phyloP scores from a whole-genome alignment of 2,113 vertebrate genomes.

The Heterotilapia buettikoferi region DNA sequence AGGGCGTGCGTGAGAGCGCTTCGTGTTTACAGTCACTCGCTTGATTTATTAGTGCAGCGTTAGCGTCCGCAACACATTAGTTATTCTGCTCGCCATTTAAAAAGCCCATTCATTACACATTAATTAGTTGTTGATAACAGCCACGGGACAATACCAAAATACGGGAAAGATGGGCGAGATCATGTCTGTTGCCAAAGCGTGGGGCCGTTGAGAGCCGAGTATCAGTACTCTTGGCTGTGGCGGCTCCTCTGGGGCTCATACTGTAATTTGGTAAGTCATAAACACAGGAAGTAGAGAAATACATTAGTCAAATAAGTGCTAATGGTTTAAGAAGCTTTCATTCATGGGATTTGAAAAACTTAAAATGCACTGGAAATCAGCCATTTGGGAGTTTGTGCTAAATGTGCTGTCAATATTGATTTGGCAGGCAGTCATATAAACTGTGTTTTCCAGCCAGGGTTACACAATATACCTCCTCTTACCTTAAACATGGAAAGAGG shows the following conservation, averaged over 20 bases:
- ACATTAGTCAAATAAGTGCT: slow-evolving; percentile 5
- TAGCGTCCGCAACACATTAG: slow-evolving; percentile 30
- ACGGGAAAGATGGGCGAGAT: not conserved
- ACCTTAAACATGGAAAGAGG: not conserved
- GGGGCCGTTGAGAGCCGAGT: slow-evolving; percentile 8
- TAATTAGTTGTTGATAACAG: slow-evolving; percentile 65
- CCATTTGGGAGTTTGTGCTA: slow-evolving; percentile 12
- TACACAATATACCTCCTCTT: not conserved
- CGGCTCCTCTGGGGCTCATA: not conserved
- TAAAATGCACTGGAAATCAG: not conserved
- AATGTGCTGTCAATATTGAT: slow-evolving; percentile 21
- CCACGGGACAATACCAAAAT: slow-evolving; percentile 25
- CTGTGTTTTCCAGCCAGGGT: not conserved
- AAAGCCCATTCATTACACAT: slow-evolving; percentile 58
- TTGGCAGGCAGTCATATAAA: not conserved
- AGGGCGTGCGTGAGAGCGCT: not conserved
- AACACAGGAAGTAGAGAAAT: slow-evolving; percentile 35
- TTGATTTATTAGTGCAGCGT: slow-evolving; percentile 56
- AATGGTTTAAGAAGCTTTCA: slow-evolving; percentile 30
- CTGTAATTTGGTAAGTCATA: slow-evolving; percentile 15
- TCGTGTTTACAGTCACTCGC: slow-evolving; percentile 5
- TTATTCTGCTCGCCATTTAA: slow-evolving; percentile 42
- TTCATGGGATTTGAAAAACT: not conserved
- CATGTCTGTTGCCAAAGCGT: not conserved
- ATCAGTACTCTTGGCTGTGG: not conserved